Evolutionary conservation across 2,797 vertebrate species (phyloP).

Genomic region (Cyprinella venusta): DNA sequence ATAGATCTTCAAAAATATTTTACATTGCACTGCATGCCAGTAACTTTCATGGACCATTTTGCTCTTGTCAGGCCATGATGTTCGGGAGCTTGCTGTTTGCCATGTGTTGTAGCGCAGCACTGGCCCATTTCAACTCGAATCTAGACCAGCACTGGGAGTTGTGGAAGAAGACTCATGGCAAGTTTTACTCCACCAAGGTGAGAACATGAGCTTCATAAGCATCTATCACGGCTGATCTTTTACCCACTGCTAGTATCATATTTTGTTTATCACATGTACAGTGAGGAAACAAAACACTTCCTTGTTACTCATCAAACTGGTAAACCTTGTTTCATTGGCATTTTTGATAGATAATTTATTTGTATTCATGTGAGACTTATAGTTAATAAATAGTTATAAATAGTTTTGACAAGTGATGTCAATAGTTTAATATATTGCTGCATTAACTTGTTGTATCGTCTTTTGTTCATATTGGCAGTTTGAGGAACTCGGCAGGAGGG

Average conservation of each 20-base stretch:
- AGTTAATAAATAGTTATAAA: no score
- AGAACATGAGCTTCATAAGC: background rate
- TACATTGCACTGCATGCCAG: background rate
- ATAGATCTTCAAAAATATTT: no score
- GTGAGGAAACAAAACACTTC: background rate
- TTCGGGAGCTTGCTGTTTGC: slow-evolving; percentile 67
- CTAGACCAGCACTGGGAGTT: slow-evolving; percentile 83
- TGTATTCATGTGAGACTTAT: background rate
- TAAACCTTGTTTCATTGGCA: background rate
- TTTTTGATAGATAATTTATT: background rate
- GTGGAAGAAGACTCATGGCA: slow-evolving; percentile 84
- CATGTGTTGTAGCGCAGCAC: slow-evolving; percentile 54
- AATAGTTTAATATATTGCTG: background rate
- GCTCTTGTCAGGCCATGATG: slow-evolving; percentile 56
- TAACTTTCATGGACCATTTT: background rate
- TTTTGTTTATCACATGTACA: background rate
- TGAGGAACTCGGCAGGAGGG: slow-evolving; percentile 78
- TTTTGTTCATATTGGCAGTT: slow-evolving; percentile 64
- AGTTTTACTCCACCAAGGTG: slow-evolving; percentile 77
- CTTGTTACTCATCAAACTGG: slow-evolving; percentile 2
- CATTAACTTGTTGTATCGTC: background rate
- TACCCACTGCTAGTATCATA: background rate
- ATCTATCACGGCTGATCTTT: background rate
- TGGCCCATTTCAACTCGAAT: slow-evolving; percentile 65
- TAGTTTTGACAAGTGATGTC: no score